Conservation (phyloP, 2,888 invertebrate genomes). For the Campoletis raptor region DNA sequence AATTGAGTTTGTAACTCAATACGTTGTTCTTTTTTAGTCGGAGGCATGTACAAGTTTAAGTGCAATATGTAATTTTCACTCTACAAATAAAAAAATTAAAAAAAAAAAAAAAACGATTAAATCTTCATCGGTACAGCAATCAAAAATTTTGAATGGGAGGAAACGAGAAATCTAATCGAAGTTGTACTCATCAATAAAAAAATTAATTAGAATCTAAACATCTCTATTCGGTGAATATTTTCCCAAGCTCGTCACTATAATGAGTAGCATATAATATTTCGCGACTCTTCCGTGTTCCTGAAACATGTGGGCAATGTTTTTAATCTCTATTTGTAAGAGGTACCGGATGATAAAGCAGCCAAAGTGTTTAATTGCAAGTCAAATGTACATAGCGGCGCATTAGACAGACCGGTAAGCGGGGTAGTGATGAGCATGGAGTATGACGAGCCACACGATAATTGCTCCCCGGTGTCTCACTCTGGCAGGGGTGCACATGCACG, state of each 20-base stretch:
- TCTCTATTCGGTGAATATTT: neutral
- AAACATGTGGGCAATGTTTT: constrained; percentile 16
- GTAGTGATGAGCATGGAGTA: constrained; percentile 55
- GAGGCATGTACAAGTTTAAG: neutral
- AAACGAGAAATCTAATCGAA: no score
- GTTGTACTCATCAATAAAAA: no score
- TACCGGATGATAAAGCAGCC: constrained; percentile 6
- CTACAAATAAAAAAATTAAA: no score
- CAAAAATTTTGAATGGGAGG: no score
- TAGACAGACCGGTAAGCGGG: constrained; percentile 37
- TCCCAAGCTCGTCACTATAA: neutral
- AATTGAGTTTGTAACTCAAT: neutral
- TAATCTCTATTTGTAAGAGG: constrained; percentile 5
- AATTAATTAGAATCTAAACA: no score
- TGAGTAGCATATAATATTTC: neutral
- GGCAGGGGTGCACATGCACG: constrained; percentile 57
- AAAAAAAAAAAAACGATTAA: no score
- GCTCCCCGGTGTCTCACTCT: constrained; percentile 50
- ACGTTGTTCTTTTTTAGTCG: neutral
- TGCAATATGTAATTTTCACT: neutral
- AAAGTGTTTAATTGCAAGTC: constrained; percentile 54
- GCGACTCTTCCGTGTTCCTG: no score
- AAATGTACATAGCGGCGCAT: constrained; percentile 39
- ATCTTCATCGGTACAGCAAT: no score
- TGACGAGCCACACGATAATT: constrained; percentile 68